phyloP scores from a whole-genome alignment of 2,113 vertebrate genomes.

The Notechis scutatus region DNA sequence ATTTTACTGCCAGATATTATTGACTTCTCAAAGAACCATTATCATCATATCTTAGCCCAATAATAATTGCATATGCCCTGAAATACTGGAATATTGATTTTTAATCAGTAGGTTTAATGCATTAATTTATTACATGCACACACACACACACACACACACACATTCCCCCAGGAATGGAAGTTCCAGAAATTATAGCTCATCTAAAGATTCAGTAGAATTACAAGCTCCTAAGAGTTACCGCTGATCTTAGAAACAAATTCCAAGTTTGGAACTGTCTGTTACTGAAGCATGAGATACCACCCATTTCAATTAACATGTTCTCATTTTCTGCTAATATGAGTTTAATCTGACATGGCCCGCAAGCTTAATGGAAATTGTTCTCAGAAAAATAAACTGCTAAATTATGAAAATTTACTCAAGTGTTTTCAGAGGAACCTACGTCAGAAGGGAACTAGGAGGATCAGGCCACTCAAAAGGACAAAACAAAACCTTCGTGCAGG shows the following conservation, averaged over 20 bases:
- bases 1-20: background rate
- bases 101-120: conserved; percentile 14
- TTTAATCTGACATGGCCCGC: background rate
- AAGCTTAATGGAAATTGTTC: background rate
- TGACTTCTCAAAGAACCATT: background rate
- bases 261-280: background rate
- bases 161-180: background rate
- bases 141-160: background rate
- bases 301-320: background rate
- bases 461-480: background rate
- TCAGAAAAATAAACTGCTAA: background rate
- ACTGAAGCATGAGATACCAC: background rate
- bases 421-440: background rate
- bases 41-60: background rate
- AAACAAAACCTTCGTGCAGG: background rate
- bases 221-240: background rate
- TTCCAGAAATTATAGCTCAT: background rate
- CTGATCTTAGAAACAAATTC: background rate
- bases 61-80: conserved; percentile 8
- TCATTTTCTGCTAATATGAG: background rate
- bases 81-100: conserved; percentile 9
- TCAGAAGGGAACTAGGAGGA: background rate
- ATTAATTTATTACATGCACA: conserved; percentile 1
- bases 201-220: background rate
- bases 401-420: background rate